Evolutionary conservation across 1,140 invertebrate species (phyloP).

Genomic region (Orchestia grillus): DNA sequence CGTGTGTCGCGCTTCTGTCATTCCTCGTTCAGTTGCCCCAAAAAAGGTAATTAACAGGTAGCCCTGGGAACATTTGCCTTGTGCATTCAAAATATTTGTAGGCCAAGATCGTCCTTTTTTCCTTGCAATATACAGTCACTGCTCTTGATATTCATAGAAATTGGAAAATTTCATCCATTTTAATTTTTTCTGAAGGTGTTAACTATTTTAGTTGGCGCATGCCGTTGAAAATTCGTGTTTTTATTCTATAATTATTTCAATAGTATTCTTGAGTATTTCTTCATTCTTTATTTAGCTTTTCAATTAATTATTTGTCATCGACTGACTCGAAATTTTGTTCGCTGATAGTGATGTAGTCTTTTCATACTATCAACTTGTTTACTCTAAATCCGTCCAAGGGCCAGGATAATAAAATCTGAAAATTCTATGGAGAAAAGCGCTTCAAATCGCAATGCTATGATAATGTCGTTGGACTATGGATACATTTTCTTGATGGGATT

Average conservation of each 20-base stretch:
- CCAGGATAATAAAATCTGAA: background rate
- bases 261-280: too few species aligned
- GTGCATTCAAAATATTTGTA: background rate
- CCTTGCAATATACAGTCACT: background rate
- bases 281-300: too few species aligned
- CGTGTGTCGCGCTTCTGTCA: background rate
- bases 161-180: too few species aligned
- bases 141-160: background rate
- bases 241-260: too few species aligned
- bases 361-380: background rate
- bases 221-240: too few species aligned
- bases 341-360: too few species aligned
- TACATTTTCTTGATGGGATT: background rate
- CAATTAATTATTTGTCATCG: too few species aligned
- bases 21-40: background rate
- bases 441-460: background rate
- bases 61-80: background rate
- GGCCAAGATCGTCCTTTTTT: background rate
- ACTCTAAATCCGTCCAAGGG: too few species aligned
- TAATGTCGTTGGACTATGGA: background rate
- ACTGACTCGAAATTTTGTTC: too few species aligned
- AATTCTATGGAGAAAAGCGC: background rate
- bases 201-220: too few species aligned
- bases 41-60: background rate
- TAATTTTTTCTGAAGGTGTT: too few species aligned